phyloP scores from a whole-genome alignment of 1,140 invertebrate genomes.

The Hycleus cichorii region DNA sequence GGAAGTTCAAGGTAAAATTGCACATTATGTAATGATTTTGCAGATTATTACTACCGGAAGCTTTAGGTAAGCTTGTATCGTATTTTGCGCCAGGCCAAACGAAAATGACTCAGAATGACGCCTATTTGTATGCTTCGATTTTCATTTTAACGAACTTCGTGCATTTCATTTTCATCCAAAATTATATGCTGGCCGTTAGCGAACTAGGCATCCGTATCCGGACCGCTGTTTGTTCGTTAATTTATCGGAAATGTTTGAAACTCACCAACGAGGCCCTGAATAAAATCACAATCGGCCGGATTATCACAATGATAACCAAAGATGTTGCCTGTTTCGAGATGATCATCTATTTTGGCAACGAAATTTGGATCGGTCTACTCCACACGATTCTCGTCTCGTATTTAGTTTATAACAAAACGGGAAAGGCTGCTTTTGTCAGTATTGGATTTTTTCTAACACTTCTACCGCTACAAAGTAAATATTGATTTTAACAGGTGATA shows the following conservation, averaged over 20 bases:
- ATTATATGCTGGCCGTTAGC: conserved; percentile 64
- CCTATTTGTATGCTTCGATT: conserved; percentile 60
- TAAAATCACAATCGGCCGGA: conserved; percentile 70
- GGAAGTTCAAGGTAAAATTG: neutral
- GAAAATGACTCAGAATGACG: conserved; percentile 39
- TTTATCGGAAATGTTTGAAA: conserved; percentile 70
- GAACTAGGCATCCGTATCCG: conserved; percentile 66
- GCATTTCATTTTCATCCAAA: conserved; percentile 66
- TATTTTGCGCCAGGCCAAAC: conserved; percentile 51
- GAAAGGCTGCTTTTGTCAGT: conserved; percentile 65
- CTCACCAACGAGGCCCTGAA: conserved; percentile 53
- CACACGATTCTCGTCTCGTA: conserved; percentile 65
- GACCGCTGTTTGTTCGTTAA: conserved; percentile 66
- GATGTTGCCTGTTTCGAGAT: conserved; percentile 66
- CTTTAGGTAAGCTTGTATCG: conserved; percentile 58
- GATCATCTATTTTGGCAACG: conserved; percentile 55
- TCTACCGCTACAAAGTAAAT: conserved; percentile 69
- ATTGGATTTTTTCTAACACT: conserved; percentile 70
- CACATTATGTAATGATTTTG: conserved; percentile 26
- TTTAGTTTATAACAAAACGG: conserved; percentile 67
- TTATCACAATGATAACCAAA: conserved; percentile 81
- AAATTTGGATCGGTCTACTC: conserved; percentile 63
- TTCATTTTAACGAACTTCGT: conserved; percentile 59
- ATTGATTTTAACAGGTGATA: neutral
- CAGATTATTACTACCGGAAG: conserved; percentile 63